These are phyloP conservation scores for Drosophila neonasuta DNA, from an alignment of 2,888 invertebrate genomes.

Conservation along the genomic window DNA sequence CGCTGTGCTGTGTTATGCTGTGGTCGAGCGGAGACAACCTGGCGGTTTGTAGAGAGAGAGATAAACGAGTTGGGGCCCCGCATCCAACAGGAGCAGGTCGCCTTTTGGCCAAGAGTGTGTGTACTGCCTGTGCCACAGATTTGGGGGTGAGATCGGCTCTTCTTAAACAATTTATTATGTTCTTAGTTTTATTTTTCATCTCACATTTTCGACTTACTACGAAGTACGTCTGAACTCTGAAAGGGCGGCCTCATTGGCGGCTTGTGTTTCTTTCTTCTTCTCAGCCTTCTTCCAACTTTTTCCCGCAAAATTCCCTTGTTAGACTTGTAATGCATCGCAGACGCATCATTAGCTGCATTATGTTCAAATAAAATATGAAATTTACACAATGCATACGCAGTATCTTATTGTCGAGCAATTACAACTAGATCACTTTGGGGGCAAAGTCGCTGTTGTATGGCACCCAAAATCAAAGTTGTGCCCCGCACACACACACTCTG, in stretches of 20 bases:
- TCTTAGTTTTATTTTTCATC: slow-evolving; percentile 28
- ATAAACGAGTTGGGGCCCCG: slow-evolving; percentile 68
- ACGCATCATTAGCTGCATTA: too few relatives aligned
- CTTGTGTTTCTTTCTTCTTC: neutral
- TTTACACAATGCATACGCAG: neutral
- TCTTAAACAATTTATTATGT: slow-evolving; percentile 70
- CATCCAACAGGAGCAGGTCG: slow-evolving; percentile 65
- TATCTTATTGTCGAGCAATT: slow-evolving; percentile 2
- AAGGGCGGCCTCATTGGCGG: neutral
- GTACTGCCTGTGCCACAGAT: slow-evolving; percentile 45
- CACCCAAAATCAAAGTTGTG: slow-evolving; percentile 31
- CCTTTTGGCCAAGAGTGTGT: slow-evolving; percentile 32
- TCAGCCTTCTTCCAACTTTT: neutral
- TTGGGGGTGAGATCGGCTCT: slow-evolving; percentile 70
- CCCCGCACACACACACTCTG: neutral
- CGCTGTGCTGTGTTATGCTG: slow-evolving; percentile 5
- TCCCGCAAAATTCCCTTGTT: neutral
- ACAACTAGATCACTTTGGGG: slow-evolving; percentile 1
- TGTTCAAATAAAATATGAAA: neutral
- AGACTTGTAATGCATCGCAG: neutral
- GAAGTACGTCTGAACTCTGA: neutral
- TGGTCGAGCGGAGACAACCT: slow-evolving; percentile 52
- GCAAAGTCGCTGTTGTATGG: slow-evolving; percentile 18
- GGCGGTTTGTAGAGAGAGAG: slow-evolving; percentile 52
- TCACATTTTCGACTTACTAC: slow-evolving; percentile 22